Evolutionary conservation across 2,888 invertebrate genomes (phyloP).

Genomic region (Tetragonisca angustula): DNA sequence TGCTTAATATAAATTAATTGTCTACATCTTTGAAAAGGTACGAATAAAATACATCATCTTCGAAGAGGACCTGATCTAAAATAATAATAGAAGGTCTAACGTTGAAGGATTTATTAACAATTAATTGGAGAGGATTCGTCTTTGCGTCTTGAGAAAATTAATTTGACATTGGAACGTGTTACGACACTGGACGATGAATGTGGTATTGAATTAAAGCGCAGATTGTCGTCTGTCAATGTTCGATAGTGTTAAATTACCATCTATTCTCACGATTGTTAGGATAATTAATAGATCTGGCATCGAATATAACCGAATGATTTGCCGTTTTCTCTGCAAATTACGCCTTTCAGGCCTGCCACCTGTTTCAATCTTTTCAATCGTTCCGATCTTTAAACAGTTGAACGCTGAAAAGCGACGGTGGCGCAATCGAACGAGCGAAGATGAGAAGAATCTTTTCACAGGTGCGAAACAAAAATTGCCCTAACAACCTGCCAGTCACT

Average conservation of each 20-base stretch:
- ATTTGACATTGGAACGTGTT: neutral
- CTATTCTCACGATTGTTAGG: neutral
- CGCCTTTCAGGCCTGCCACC: conserved; percentile 4
- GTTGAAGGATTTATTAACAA: no score
- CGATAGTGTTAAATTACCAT: conserved; percentile 15
- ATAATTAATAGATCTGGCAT: conserved; percentile 17
- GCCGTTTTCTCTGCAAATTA: conserved; percentile 30
- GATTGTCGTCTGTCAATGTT: neutral
- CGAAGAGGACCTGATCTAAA: no score
- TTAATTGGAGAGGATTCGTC: neutral
- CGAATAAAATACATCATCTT: no score
- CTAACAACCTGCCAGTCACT: neutral
- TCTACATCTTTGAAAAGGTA: no score
- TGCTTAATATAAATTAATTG: no score
- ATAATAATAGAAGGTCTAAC: no score
- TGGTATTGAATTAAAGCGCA: neutral
- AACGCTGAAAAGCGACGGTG: conserved; percentile 4
- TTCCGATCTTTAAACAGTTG: neutral
- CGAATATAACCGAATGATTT: conserved; percentile 3
- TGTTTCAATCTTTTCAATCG: conserved; percentile 16
- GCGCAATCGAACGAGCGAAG: neutral
- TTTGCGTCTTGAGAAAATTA: neutral
- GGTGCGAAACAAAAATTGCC: neutral
- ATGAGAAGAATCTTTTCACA: neutral
- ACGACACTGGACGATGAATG: neutral